phyloP scores from a whole-genome alignment of 2,888 invertebrate genomes.

The Idaea straminata region DNA sequence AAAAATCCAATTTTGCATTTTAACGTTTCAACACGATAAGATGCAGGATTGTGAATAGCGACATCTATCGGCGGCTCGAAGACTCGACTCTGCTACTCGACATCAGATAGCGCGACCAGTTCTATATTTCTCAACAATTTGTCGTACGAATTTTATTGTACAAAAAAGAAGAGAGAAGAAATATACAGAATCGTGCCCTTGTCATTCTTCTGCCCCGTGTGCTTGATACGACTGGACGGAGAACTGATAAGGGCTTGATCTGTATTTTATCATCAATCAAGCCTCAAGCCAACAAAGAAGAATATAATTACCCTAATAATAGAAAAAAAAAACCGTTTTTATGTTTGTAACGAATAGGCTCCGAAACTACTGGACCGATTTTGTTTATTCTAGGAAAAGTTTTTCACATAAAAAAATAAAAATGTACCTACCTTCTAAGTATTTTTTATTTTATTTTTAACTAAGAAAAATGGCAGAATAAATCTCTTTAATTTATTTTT shows the following conservation, averaged over 20 bases:
- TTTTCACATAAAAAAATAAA: too few relatives aligned
- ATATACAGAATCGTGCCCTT: conserved; percentile 84
- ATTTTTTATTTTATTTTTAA: too few relatives aligned
- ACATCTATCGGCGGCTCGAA: conserved; percentile 26
- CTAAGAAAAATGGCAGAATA: too few relatives aligned
- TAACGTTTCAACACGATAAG: conserved; percentile 40
- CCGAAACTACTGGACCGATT: too few relatives aligned
- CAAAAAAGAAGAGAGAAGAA: conserved; percentile 20
- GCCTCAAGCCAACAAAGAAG: conserved; percentile 8
- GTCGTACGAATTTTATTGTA: not conserved
- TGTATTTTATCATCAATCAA: conserved; percentile 41
- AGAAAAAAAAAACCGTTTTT: too few relatives aligned
- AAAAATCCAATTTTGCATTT: conserved; percentile 43
- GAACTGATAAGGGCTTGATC: conserved; percentile 98
- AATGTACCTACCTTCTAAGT: too few relatives aligned
- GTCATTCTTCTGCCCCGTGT: conserved; percentile 96
- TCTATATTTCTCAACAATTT: conserved; percentile 16
- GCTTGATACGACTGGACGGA: conserved; percentile 94
- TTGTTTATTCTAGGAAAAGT: too few relatives aligned
- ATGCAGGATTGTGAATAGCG: conserved; percentile 44
- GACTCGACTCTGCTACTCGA: conserved; percentile 35
- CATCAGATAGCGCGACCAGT: conserved; percentile 40
- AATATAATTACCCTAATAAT: conserved; percentile 3
- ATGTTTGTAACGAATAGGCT: too few relatives aligned
- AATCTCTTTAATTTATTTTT: too few relatives aligned